Evolutionary conservation across 2,797 vertebrate genomes (phyloP).

Genomic region (Lates japonicus): DNA sequence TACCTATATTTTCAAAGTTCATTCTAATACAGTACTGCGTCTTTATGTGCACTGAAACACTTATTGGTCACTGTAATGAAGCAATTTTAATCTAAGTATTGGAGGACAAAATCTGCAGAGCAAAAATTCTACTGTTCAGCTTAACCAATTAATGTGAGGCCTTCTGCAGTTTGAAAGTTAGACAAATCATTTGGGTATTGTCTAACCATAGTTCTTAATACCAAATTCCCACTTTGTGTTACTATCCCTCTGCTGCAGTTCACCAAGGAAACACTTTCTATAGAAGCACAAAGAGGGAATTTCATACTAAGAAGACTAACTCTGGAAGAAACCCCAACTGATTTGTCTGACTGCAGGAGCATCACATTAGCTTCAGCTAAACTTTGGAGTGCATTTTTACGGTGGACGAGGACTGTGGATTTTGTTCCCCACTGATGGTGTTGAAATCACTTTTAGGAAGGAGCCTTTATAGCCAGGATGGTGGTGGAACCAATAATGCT

Average conservation of each 20-base stretch:
- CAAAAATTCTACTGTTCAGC: constrained; percentile 12
- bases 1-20: neutral
- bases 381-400: constrained; percentile 1
- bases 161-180: neutral
- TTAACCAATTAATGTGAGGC: constrained; percentile 23
- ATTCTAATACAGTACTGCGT: neutral
- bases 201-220: constrained; percentile 22
- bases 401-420: neutral
- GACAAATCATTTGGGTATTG: constrained; percentile 26
- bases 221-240: constrained; percentile 28
- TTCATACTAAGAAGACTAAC: constrained; percentile 32
- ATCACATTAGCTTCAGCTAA: constrained; percentile 25
- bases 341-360: constrained; percentile 38
- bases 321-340: constrained; percentile 26
- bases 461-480: neutral
- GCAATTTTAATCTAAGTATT: neutral
- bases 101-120: neutral
- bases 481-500: too few species aligned
- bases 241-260: constrained; percentile 20
- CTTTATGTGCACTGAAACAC: neutral
- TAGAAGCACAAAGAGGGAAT: constrained; percentile 43
- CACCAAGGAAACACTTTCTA: constrained; percentile 12
- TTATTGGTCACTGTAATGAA: neutral
- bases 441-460: neutral
- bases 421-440: constrained; percentile 14